Evolutionary conservation across 2,888 invertebrate species (phyloP), one percentile per base, ranked within the genome.

Genomic region (Athalia circularis): DNA sequence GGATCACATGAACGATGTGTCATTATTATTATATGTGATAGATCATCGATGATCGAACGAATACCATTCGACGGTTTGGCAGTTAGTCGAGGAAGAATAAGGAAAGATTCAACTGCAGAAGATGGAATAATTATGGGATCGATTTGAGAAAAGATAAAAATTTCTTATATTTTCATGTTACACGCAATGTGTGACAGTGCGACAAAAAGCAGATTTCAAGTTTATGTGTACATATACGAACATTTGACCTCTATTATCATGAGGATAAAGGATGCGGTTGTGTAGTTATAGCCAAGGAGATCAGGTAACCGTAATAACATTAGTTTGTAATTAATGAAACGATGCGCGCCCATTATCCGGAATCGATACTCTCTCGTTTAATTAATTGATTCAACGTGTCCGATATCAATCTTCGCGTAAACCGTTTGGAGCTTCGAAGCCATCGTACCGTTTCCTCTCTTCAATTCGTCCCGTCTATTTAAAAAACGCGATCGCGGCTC

Each of bases 321-420:
- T 57, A 57, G 72, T 72, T 72, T 59, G 47, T 72, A 72, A 72
- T 72, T 59, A 72, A 72, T 57, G 72, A 72, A 59, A 72, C 72
- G 59, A 72, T 45, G 59, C 59, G 52, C 59, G 13, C 47, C 72
- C 11, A 72, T 70, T 57, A 72, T 3, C 47, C 29, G 5, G 57
- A 72, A 72, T 72, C 72, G 72, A 72, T 72, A 47, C 59, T 45
- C 29, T 29, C 72, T 59, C 13, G 72, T 29, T 72, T 59, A 72
- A 72, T 72, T 72, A 72, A 72, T 72, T 59, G 72, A 72, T 57
- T 59, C 59, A 47, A 43, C 13, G 57, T 59, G 59, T 72, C 57
- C 43, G 13, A 13, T 59, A 72, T 47, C 59, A 72, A 72, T 47
- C 59, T 52, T 52, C 13, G 50, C 43, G 15, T 67, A 54, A 52